Base-by-base conservation (phyloP, 92 coral and sea anemone species). In the Epizoanthus illoricatus region DNA sequence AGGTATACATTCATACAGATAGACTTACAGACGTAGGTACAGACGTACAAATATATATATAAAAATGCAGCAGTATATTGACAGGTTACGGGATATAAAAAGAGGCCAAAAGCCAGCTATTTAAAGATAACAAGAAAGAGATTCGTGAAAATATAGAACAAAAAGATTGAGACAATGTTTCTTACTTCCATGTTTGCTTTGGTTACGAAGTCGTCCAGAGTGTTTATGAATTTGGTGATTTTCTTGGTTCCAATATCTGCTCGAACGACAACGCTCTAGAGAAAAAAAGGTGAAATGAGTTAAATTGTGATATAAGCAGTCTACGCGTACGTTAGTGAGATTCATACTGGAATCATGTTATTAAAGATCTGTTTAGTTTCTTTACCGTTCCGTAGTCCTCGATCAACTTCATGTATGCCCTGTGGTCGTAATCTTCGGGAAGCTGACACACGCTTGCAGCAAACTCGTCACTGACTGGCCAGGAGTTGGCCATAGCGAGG, bases 401-500 rank as follows among this genome's bases (percentile, higher is more conserved):
- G 43, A 76, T 61, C 42, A 76, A 76, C 70, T 62, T 76, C 81
- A 76, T 76, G 43, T 76, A 76, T 40, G 81, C 81, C 59, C 41
- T 40, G 43, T 42, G 59, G 20, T 76, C 41, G 56, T 76, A 76
- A 18, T 76, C 81, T 3, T 61, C 24, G 5, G 81, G 81, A 40
- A 76, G 81, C 19, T 76, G 81, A 40, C 81, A 76, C 5, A 76
- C 81, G 13, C 81, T 76, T 41, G 81, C 81, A 4, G 81, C 81
- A 42, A 76, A 76, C 71, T 76, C 81, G 23, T 76, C 81, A 18
- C 70, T 76, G n/a, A 76, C 81, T n/a, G 81, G 71, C 81, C 81
- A 76, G 9, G 71, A 41, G 65, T 76, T 76, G 18, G 81, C 81
- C 59, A 62, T 18, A 71, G 81, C 81, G 24, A 76, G 81, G 60